Evolutionary conservation across 1,140 invertebrate genomes (phyloP).

Genomic region (Eupristina koningsbergeri): DNA sequence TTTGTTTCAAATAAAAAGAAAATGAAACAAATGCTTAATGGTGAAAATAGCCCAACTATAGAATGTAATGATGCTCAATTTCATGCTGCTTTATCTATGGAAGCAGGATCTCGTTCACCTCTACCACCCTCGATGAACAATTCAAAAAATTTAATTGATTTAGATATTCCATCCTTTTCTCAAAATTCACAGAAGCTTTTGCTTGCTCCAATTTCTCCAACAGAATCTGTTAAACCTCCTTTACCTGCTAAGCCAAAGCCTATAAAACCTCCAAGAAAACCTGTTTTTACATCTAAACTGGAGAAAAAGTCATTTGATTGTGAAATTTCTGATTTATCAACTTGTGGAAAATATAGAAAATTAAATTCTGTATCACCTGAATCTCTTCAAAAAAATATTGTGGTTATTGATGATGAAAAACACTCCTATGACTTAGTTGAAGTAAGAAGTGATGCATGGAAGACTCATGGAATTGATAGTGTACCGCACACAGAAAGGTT

Average conservation of each 20-base stretch:
- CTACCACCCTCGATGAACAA: slow-evolving; percentile 79
- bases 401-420: slow-evolving; percentile 58
- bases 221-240: slow-evolving; percentile 59
- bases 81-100: slow-evolving; percentile 81
- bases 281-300: slow-evolving; percentile 65
- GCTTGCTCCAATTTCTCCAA: slow-evolving; percentile 41
- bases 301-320: slow-evolving; percentile 67
- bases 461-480: slow-evolving; percentile 82
- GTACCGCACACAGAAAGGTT: slow-evolving; percentile 78
- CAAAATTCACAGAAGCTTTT: slow-evolving; percentile 66
- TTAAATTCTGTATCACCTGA: slow-evolving; percentile 61
- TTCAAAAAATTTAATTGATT: slow-evolving; percentile 70
- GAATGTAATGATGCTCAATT: slow-evolving; percentile 84
- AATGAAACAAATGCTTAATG: slow-evolving; percentile 85
- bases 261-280: slow-evolving; percentile 79
- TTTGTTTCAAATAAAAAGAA: slow-evolving; percentile 86
- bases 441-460: slow-evolving; percentile 83
- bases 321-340: slow-evolving; percentile 56
- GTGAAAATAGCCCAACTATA: slow-evolving; percentile 77
- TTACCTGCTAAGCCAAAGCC: slow-evolving; percentile 76
- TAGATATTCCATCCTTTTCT: slow-evolving; percentile 66
- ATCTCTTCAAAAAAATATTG: slow-evolving; percentile 64
- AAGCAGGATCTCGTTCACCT: slow-evolving; percentile 83
- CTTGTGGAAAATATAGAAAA: slow-evolving; percentile 59
- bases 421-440: slow-evolving; percentile 81